Evolutionary conservation across 2,888 invertebrate genomes (phyloP), one percentile per base, ranked within the genome.

Genomic region (Frankliniella fusca): DNA sequence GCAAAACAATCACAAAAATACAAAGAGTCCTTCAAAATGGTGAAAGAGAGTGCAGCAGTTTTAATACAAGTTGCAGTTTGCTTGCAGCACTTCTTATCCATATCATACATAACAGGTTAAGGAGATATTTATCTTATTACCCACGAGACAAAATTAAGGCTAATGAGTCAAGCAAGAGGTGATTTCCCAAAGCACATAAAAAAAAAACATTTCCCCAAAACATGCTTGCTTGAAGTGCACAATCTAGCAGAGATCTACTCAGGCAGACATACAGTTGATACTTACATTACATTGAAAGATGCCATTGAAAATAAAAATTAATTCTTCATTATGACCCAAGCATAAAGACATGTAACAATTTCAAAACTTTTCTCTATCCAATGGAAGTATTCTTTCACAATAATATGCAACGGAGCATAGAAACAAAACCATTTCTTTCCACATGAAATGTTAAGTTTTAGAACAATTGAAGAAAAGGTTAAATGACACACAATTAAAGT

Each of bases 171-270:
- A 38, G 38, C 38, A 38, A 38, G 38, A 3, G 38, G 15, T 54
- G 54, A 20, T 54, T 54, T 54, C 54, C 12, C 12, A 54, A 54
- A 15, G 18, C 15, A 54, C 54, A 54, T 12, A 54, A 50, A 50
- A 54, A 54, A 54, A 54, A 54, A 54, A 9, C 15, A 54, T 54
- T 54, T 54, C 11, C 70, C 8, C 23, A 11, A 23, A 76, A 23
- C 70, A 76, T 23, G 70, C 70, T 76, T 27, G 12, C 27, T 23
- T 23, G 12, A 27, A 76, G 70, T 76, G 70, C 70, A 76, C 70
- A 27, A 76, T 76, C 12, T 23, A 76, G 70, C 70, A 76, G 27
- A 76, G 27, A 23, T 76, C 70, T 76, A 76, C 70, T 27, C 70
- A 76, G 70, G 23, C 70, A 76, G 27, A 76, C 70, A 27, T 27